Percentiles rank a stretch among this genome's conserved stretches.
Evolutionary conservation across 2,888 invertebrate genomes (phyloP).

Genomic region (Pseudococcus longispinus): DNA sequence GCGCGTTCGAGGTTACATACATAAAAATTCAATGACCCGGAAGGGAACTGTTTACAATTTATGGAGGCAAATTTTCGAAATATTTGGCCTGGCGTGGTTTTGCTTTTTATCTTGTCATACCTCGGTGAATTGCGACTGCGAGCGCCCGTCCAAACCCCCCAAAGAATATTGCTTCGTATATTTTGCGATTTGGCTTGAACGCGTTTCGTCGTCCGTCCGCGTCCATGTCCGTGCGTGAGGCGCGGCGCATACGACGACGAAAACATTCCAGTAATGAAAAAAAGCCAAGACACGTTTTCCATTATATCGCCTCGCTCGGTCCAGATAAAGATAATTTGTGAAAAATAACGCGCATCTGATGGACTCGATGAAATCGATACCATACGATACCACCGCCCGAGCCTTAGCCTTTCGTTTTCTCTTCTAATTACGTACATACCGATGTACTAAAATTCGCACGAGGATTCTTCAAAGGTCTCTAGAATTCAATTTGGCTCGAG

Average conservation of each 20-base stretch:
- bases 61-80: conserved; percentile 49
- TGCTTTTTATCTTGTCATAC: conserved; percentile 49
- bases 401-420: not conserved
- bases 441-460: not conserved
- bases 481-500: not conserved
- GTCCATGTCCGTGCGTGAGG: too few relatives aligned
- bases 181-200: not conserved
- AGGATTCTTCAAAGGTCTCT: not conserved
- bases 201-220: not conserved
- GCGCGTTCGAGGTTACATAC: conserved; percentile 46
- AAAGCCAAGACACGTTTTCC: not conserved
- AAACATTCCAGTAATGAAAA: conserved; percentile 12
- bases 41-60: conserved; percentile 50
- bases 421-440: not conserved
- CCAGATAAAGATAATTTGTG: conserved; percentile 15
- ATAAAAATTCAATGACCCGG: conserved; percentile 52
- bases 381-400: not conserved
- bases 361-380: not conserved
- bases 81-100: conserved; percentile 28
- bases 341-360: not conserved
- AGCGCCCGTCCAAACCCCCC: not conserved
- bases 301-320: not conserved
- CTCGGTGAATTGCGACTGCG: conserved; percentile 8
- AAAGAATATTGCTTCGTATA: conserved; percentile 4
- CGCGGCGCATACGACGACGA: not conserved